These are phyloP conservation scores for Eupithecia centaureata DNA, from an alignment of 2,888 invertebrate species.

Conservation along the genomic window DNA sequence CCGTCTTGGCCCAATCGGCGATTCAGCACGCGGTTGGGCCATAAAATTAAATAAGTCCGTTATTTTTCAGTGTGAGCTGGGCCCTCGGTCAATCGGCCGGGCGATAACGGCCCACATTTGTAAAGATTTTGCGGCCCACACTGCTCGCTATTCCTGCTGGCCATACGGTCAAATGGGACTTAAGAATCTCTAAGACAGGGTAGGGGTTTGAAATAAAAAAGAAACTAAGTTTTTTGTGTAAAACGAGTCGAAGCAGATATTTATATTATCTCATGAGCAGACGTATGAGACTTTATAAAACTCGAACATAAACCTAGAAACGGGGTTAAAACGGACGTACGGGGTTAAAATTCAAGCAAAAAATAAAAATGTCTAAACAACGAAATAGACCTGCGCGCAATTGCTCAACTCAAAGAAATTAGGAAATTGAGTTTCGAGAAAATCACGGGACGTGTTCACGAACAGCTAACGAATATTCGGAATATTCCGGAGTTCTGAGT, in stretches of 20 bases:
- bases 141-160: slow-evolving; percentile 67
- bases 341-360: too few species aligned
- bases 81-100: slow-evolving; percentile 77
- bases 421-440: too few species aligned
- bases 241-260: neutral
- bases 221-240: neutral
- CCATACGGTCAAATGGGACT: slow-evolving; percentile 61
- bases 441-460: too few species aligned
- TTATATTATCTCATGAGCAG: neutral
- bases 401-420: too few species aligned
- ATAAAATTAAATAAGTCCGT: slow-evolving; percentile 84
- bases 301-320: too few species aligned
- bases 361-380: too few species aligned
- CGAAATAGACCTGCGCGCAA: too few species aligned
- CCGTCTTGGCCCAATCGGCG: slow-evolving; percentile 71
- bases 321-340: too few species aligned
- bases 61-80: slow-evolving; percentile 81
- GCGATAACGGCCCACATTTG: slow-evolving; percentile 82
- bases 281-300: too few species aligned
- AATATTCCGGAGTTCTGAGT: too few species aligned
- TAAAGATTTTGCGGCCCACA: slow-evolving; percentile 79
- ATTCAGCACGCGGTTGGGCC: slow-evolving; percentile 81
- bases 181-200: slow-evolving; percentile 48
- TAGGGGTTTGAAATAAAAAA: neutral
- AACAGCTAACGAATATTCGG: too few species aligned